Base-by-base conservation (phyloP, 2,888 invertebrate species). In the Lymantria monacha region DNA sequence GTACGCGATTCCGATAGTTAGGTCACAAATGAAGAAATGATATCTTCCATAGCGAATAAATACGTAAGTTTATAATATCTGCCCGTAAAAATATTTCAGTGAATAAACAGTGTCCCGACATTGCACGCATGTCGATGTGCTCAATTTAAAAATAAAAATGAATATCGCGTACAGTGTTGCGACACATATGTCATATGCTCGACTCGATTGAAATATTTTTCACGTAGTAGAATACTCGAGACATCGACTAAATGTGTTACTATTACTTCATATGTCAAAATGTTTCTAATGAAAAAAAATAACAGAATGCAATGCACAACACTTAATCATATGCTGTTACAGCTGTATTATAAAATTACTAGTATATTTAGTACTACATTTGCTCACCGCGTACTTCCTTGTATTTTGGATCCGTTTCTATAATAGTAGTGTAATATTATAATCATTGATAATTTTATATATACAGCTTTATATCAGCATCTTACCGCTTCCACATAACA, bases 201-300 rank as follows among this genome's bases (percentile, higher is more conserved):
- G 46, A 45, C 40, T 55, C 57, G 49, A 66, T 80, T 81, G 85
- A 71, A 80, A 84, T 82, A 79, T 78, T 79, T 80, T 76, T 74
- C 60, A 74, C 79, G 81, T 58, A 49, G 77, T 70, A 69, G 77
- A 70, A 74, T 59, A 74, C 69, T 87, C 87, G 86, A 89, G 86
- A 88, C 90, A 88, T 90, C 89, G 90, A 89, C 81, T 85, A 87
- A 88, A 87, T 87, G 87, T 89, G 85, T 87, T 85, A 89, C 85
- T 83, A 81, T 81, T 84, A 83, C 79, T 81, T 79, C 81, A 81
- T 83, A 83, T 75, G 74, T 81, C 78, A 79, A 75, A 77, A 70
- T 68, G 71, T 41, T 53, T 70, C 70, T 76, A 79, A 70, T 76
- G 69, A 72, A 70, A 41, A 22, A 22, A 22, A 71, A 48, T 60